Evolutionary conservation across 2,888 invertebrate genomes (phyloP), one percentile per base, ranked within the genome.

Genomic region (Apotomis turbidana): DNA sequence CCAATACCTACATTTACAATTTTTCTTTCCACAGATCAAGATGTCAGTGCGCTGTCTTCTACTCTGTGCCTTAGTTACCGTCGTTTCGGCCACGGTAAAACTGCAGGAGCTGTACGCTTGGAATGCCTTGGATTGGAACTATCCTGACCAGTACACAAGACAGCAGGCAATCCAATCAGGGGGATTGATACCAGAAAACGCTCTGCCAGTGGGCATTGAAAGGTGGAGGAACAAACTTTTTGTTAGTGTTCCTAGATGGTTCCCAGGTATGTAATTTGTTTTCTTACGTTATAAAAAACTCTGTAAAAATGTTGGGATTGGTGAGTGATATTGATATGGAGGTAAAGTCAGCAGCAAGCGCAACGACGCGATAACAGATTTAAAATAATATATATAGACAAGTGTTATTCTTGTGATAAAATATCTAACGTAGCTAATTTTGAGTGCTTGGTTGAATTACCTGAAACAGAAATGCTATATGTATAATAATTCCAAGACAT

Each of bases 161-260:
- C 94, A 95, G 76, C 93, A 95, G 74, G 97, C 96, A 0, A 87
- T 97, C 8, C 85, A 93, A 54, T 94, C 94, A 0, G 96, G 96
- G 5, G 95, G 95, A 61, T 95, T 95, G 77, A 94, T 96, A 9
- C 97, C 96, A 0, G 96, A 96, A 82, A 97, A 97, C 83, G 96
- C 95, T 67, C 90, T 97, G 1, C 97, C 97, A 0, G 97, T 97
- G 0, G 97, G 97, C 27, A 95, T 97, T 44, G 97, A 97, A 85
- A 92, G 97, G 73, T 97, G 96, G 95, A 94, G 94, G 75, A 95
- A 97, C 83, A 97, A 97, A 78, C 92, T 97, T n/a, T 97, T 97
- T 85, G 95, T 97, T 38, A 95, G 95, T 9, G 96, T 97, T 3
- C 97, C 97, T 0, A 94, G 97, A 80, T 97, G 97, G 97, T 94